Percentiles rank a stretch among this genome's conserved stretches.
Evolutionary conservation across 2,113 vertebrate genomes (phyloP).

Genomic region (Amphiprion ocellaris): DNA sequence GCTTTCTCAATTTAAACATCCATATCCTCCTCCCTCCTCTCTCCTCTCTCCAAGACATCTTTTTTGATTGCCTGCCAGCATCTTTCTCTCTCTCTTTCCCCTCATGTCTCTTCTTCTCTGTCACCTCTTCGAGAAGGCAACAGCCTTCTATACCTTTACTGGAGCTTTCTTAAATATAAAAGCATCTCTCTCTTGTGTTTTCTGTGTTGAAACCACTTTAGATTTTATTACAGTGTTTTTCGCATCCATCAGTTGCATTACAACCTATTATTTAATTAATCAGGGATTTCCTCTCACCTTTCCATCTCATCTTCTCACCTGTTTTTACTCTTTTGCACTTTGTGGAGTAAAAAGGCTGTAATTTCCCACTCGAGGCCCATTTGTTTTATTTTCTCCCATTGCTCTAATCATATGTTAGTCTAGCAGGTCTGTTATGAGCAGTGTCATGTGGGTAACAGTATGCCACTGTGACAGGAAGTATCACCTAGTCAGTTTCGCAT

Average conservation of each 20-base stretch:
- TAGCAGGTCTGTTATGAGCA: neutral
- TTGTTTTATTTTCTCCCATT: neutral
- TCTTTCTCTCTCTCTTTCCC: neutral
- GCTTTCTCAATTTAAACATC: slow-evolving; percentile 20
- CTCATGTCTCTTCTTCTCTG: neutral
- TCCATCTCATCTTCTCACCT: neutral
- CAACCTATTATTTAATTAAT: neutral
- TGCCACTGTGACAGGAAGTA: slow-evolving; percentile 43
- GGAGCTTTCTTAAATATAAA: neutral
- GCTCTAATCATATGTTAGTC: slow-evolving; percentile 4
- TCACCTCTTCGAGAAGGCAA: neutral
- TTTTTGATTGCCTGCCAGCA: slow-evolving; percentile 17
- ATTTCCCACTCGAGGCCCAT: neutral
- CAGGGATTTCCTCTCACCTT: neutral
- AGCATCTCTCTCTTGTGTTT: neutral
- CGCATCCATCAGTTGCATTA: neutral
- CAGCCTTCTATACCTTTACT: neutral
- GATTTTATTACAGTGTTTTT: neutral
- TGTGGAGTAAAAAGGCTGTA: neutral
- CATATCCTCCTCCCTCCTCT: neutral
- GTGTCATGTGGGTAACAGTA: slow-evolving; percentile 10
- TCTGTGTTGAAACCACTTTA: neutral
- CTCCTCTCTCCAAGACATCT: neutral
- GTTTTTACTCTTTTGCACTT: neutral
- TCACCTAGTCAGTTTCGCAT: slow-evolving; percentile 45